Conservation (phyloP, 2,797 vertebrate species). For the Pantherophis alleghaniensis region DNA sequence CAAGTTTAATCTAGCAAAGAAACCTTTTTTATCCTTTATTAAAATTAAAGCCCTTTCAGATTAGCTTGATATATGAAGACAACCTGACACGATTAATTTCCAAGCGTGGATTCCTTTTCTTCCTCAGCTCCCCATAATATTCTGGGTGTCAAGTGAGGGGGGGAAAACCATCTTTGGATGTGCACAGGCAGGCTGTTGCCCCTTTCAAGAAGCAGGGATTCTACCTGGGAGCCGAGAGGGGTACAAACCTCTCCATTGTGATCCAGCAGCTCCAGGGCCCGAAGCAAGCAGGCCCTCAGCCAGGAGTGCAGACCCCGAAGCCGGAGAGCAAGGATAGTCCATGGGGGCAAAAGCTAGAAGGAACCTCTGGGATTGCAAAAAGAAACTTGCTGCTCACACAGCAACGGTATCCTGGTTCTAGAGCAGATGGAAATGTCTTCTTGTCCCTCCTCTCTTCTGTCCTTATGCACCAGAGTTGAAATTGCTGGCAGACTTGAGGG, state of each 20-base stretch:
- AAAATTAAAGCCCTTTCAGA: conserved; percentile 86
- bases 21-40: conserved; percentile 86
- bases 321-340: neutral
- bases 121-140: neutral
- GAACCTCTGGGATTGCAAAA: neutral
- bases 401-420: neutral
- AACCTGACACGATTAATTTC: conserved; percentile 81
- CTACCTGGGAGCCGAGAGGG: neutral
- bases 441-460: no score
- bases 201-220: neutral
- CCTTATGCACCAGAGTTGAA: neutral
- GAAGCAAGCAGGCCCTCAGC: neutral
- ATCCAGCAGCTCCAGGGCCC: neutral
- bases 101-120: conserved; percentile 57
- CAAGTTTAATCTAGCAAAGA: conserved; percentile 96
- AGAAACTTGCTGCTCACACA: neutral
- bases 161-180: fast-evolving
- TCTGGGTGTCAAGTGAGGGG: neutral
- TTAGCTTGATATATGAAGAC: conserved; percentile 81
- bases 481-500: neutral
- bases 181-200: fast-evolving
- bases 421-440: neutral
- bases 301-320: neutral
- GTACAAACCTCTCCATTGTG: neutral
- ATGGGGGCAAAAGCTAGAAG: no score